Base-by-base conservation (phyloP, 2,888 invertebrate species). In the Hermaeophaga mercurialis region DNA sequence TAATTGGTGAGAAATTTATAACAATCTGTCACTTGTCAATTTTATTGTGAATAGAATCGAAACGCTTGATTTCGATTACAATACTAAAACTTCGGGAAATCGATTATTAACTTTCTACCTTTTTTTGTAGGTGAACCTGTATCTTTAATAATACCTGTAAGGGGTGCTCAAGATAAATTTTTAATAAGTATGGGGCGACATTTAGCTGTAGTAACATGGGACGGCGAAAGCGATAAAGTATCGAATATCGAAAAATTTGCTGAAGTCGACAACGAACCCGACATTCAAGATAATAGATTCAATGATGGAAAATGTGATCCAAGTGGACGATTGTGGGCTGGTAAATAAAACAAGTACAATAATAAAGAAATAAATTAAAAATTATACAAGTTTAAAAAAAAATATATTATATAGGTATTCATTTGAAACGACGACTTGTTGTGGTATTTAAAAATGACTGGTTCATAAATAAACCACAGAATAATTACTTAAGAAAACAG, bases 241-340 rank as follows among this genome's bases (percentile, higher is more conserved):
- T 80, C 80, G 18, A 78, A 82, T 5, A 69, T 82, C 1, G 76
- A 80, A 31, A 75, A 75, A 19, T 65, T 89, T 3, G 79, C 80
- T 0, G 83, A 84, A 65, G 84, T 88, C 3, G 85, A 85, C 68
- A 72, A 75, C 2, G 81, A 82, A 58, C 80, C 80, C 18, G 52
- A 52, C 6, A n/a, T 17, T 22, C 64, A 72, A 1, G 76, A 67
- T 3, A 88, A 88, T 72, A 81, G 89, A 68, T 82, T 91, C 70
- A 92, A 92, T 66, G 91, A 92, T 70, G 91, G 86, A 31, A 92
- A 92, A 76, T 87, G 88, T 34, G 91, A 91, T 72, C 84, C 86
- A 7, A 75, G 77, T 2, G 91, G 91, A 9, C 79, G 89, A 53
- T 79, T 92, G 41, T 91, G 88, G 81, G 65, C 65, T 62, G 75